phyloP scores from a whole-genome alignment of 1,140 invertebrate species.

The silkworm (Bombyx mori) region ASM3026992v2 NC_085111.1:10255501-10256000 shows the following conservation, averaged over 20 bases:
- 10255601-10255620: constrained; percentile 34
- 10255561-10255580: constrained; percentile 21
- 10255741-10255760: constrained; percentile 67
- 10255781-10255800: constrained; percentile 13
- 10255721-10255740: constrained; percentile 71
- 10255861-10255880: too few species aligned
- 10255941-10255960: too few species aligned
- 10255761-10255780: constrained; percentile 46
- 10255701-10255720: constrained; percentile 47
- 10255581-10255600: constrained; percentile 27
- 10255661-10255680: constrained; percentile 56
- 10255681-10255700: constrained; percentile 42
- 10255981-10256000: constrained; percentile 48
- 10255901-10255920: too few species aligned
- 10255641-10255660: constrained; percentile 67
- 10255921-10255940: too few species aligned
- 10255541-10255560: constrained; percentile 41
- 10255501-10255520: constrained; percentile 52
- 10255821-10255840: too few species aligned
- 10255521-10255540: constrained; percentile 64
- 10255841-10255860: too few species aligned
- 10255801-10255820: neutral
- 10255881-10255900: too few species aligned
- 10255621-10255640: constrained; percentile 58
- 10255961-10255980: constrained; percentile 11